Conservation (phyloP, 1,140 invertebrate species). For the Zaprionus capensis region DNA sequence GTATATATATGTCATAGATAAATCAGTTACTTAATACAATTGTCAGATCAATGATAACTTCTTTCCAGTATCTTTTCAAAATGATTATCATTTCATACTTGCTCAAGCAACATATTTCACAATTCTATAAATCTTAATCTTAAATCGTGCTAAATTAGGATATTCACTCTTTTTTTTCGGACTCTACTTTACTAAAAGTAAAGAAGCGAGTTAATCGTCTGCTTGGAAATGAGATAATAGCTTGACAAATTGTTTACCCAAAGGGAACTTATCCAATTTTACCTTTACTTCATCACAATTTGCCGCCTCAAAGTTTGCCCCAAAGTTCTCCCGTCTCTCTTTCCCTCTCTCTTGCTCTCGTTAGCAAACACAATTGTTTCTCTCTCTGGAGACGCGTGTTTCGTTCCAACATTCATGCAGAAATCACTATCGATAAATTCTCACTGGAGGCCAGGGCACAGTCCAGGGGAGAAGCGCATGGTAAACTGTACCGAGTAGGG, state of each 20-base stretch:
- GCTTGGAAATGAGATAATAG: constrained; percentile 59
- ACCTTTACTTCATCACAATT: constrained; percentile 35
- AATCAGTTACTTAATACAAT: too few relatives aligned
- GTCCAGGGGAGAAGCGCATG: background rate
- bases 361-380: constrained; percentile 9
- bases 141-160: background rate
- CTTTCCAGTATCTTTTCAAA: too few relatives aligned
- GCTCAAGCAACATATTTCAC: background rate
- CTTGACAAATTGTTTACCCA: constrained; percentile 46
- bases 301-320: constrained; percentile 34
- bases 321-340: constrained; percentile 24
- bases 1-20: too few relatives aligned
- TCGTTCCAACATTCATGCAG: background rate
- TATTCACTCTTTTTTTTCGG: background rate
- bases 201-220: constrained; percentile 44
- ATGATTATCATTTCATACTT: background rate
- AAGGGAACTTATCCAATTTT: constrained; percentile 54
- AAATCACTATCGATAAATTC: constrained; percentile 40
- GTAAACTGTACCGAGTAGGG: background rate
- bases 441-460: constrained; percentile 6
- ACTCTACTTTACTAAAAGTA: background rate
- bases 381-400: background rate
- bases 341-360: background rate
- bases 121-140: too few relatives aligned
- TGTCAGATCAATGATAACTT: too few relatives aligned